A percentile compares a stretch with the other conserved stretches of the same genome.
These are phyloP conservation scores for Fabriciana adippe DNA, from an alignment of 2,888 invertebrate genomes.

Conservation along the genomic window DNA sequence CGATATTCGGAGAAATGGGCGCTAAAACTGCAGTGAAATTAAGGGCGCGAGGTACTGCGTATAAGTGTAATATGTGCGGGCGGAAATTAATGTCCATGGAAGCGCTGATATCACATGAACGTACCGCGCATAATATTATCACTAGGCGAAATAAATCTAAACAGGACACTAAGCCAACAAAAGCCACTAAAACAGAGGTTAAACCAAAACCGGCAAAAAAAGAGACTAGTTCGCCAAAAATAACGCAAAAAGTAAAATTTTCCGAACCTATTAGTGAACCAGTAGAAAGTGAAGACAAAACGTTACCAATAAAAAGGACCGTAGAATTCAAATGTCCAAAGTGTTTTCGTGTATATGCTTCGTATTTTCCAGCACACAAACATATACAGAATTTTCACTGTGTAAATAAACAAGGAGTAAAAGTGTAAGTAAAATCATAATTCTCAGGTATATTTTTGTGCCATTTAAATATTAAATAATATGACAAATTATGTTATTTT, in stretches of 20 bases:
- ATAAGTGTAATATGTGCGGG: slow-evolving; percentile 58
- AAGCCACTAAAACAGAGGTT: slow-evolving; percentile 32
- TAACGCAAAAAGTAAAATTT: too few species aligned
- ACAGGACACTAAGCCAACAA: slow-evolving; percentile 29
- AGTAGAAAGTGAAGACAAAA: not conserved
- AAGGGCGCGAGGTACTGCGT: slow-evolving; percentile 48
- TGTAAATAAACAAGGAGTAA: slow-evolving; percentile 45
- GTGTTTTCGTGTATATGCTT: slow-evolving; percentile 51
- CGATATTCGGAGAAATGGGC: slow-evolving; percentile 53
- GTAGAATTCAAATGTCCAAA: slow-evolving; percentile 62
- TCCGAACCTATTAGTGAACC: not conserved
- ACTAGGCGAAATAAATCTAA: slow-evolving; percentile 33
- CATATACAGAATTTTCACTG: slow-evolving; percentile 65
- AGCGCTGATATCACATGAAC: slow-evolving; percentile 54
- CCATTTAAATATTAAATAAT: not conserved
- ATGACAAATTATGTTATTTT: too few species aligned
- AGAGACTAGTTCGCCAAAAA: not conserved
- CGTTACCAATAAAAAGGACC: slow-evolving; percentile 35
- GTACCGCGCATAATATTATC: slow-evolving; percentile 46
- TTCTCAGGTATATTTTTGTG: not conserved
- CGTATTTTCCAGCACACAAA: slow-evolving; percentile 55
- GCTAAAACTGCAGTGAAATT: slow-evolving; percentile 52
- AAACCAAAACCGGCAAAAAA: slow-evolving; percentile 27
- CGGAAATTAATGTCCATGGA: slow-evolving; percentile 50
- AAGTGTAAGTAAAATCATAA: slow-evolving; percentile 57